Evolutionary conservation across 2,888 invertebrate genomes (phyloP).

Genomic region (Drosophila neonasuta): DNA sequence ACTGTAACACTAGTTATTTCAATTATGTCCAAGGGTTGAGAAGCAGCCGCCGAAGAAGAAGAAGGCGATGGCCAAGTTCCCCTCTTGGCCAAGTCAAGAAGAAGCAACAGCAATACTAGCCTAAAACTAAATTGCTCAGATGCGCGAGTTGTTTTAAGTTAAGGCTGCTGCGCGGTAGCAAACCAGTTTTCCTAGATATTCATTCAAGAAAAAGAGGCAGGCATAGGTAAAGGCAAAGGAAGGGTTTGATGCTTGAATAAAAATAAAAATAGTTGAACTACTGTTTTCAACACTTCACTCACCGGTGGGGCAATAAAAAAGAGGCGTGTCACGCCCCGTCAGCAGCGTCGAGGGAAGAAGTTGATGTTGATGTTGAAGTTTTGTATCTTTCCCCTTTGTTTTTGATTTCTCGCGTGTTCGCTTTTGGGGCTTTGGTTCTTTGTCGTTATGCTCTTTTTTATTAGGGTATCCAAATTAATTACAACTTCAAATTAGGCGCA

Average conservation of each 20-base stretch:
- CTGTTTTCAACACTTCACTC: conserved; percentile 78
- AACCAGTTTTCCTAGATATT: conserved; percentile 72
- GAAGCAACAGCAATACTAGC: conserved; percentile 58
- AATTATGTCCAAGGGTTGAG: conserved; percentile 60
- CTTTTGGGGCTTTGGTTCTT: conserved; percentile 4
- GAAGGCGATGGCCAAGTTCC: neutral
- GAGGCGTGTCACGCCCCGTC: conserved; percentile 68
- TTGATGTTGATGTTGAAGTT: conserved; percentile 20
- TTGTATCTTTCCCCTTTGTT: conserved; percentile 32
- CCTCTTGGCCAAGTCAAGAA: neutral
- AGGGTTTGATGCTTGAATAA: conserved; percentile 54
- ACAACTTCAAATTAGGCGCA: conserved; percentile 79
- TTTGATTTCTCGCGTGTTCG: conserved; percentile 8
- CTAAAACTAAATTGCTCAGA: conserved; percentile 43
- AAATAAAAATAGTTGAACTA: conserved; percentile 69
- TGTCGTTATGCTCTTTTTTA: conserved; percentile 64
- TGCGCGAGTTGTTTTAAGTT: conserved; percentile 30
- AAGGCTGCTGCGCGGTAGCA: conserved; percentile 51
- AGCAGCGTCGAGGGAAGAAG: conserved; percentile 5
- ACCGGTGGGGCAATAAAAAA: conserved; percentile 77
- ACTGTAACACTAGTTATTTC: conserved; percentile 76
- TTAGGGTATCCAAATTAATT: conserved; percentile 81
- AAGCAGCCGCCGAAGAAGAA: neutral
- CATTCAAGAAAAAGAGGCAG: conserved; percentile 71
- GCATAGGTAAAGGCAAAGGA: conserved; percentile 46